Evolutionary conservation across 2,113 vertebrate species (phyloP).

Genomic region (Genyomyrus donnyi): DNA sequence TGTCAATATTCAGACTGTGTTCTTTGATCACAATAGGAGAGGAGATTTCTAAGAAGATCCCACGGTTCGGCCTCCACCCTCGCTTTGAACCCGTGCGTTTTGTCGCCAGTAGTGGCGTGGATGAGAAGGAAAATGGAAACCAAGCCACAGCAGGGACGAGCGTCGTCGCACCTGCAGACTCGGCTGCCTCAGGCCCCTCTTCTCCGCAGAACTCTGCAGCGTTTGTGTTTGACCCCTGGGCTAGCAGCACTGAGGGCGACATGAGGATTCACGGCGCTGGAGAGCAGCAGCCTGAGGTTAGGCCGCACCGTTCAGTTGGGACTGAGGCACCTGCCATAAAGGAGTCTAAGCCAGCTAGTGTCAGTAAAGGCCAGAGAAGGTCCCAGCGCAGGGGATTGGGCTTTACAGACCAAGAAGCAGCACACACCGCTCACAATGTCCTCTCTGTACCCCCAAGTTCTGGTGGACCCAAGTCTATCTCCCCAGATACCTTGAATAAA

Average conservation of each 20-base stretch:
- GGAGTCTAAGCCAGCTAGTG: background rate
- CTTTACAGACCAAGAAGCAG: constrained; percentile 52
- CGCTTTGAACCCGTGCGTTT: constrained; percentile 92
- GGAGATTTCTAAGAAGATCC: constrained; percentile 79
- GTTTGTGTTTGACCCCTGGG: constrained; percentile 52
- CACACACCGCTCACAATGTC: constrained; percentile 35
- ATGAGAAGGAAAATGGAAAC: constrained; percentile 60
- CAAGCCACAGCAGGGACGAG: constrained; percentile 56
- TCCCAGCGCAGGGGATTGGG: constrained; percentile 56
- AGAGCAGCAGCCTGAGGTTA: background rate
- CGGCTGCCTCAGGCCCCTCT: constrained; percentile 31
- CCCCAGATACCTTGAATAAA: constrained; percentile 58
- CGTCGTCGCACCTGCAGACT: constrained; percentile 33
- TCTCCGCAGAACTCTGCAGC: constrained; percentile 44
- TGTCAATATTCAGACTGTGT: background rate
- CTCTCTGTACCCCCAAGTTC: constrained; percentile 30
- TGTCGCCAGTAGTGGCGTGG: constrained; percentile 76
- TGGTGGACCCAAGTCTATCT: constrained; percentile 54
- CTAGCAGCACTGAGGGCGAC: constrained; percentile 35
- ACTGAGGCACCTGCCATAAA: background rate
- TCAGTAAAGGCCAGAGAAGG: constrained; percentile 38
- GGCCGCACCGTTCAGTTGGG: background rate
- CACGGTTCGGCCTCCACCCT: constrained; percentile 71
- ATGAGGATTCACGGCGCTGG: background rate
- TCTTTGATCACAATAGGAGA: constrained; percentile 59